phyloP scores from a whole-genome alignment of 2,888 invertebrate genomes.

The Dione vanillae region DNA sequence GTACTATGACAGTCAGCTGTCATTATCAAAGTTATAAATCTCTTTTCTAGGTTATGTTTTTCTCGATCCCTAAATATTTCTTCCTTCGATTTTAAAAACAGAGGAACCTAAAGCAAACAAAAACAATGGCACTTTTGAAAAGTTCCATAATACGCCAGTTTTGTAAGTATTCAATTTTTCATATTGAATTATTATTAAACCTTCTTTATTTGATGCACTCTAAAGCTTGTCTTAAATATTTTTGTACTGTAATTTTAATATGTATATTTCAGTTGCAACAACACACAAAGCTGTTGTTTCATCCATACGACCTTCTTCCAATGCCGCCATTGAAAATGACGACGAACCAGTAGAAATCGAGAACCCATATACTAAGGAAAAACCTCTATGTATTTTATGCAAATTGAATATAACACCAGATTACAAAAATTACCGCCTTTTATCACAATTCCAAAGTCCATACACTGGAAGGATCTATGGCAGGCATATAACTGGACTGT shows the following conservation, averaged over 20 bases:
- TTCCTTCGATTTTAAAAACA: not conserved
- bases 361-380: slow-evolving; percentile 93
- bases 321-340: slow-evolving; percentile 50
- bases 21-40: not conserved
- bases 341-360: slow-evolving; percentile 85
- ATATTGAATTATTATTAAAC: not conserved
- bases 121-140: slow-evolving; percentile 38
- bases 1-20: not conserved
- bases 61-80: not conserved
- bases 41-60: slow-evolving; percentile 31
- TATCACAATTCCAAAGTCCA: slow-evolving; percentile 98
- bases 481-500: slow-evolving; percentile 96
- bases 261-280: slow-evolving; percentile 58
- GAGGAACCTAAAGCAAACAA: not conserved
- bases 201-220: not conserved
- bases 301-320: slow-evolving; percentile 56
- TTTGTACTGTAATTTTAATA: not conserved
- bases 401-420: slow-evolving; percentile 91
- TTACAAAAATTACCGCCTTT: slow-evolving; percentile 95
- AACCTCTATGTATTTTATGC: slow-evolving; percentile 91
- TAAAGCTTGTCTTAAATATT: not conserved
- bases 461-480: slow-evolving; percentile 97
- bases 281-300: slow-evolving; percentile 53
- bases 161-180: slow-evolving; percentile 30
- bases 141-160: slow-evolving; percentile 32